These are phyloP conservation scores for Pissodes strobi DNA, from an alignment of 1,140 invertebrate species.

Conservation along the genomic window DNA sequence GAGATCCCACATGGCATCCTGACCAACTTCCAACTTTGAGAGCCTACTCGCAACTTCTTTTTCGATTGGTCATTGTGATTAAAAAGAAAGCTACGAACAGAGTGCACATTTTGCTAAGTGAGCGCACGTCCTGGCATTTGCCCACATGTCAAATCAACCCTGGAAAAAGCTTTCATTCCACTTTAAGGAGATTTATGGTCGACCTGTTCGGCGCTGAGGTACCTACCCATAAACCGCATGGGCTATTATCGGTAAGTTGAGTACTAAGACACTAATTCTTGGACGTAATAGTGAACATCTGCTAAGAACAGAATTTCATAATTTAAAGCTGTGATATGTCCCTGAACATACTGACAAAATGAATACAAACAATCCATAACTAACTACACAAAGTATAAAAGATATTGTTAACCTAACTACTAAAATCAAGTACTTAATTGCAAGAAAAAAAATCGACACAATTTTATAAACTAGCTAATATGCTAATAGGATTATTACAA, in stretches of 20 bases:
- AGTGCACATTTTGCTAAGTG: conserved; percentile 81
- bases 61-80: conserved; percentile 79
- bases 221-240: conserved; percentile 82
- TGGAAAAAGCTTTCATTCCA: conserved; percentile 81
- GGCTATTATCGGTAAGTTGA: conserved; percentile 69
- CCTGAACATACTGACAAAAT: too few relatives aligned
- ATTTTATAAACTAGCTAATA: too few relatives aligned
- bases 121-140: conserved; percentile 79
- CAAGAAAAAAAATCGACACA: too few relatives aligned
- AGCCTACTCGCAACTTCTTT: conserved; percentile 71
- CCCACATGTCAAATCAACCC: conserved; percentile 89
- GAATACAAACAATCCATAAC: too few relatives aligned
- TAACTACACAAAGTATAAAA: too few relatives aligned
- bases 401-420: too few relatives aligned
- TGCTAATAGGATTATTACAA: too few relatives aligned
- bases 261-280: too few relatives aligned
- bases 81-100: conserved; percentile 83
- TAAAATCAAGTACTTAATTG: too few relatives aligned
- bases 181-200: conserved; percentile 86
- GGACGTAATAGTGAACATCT: too few relatives aligned
- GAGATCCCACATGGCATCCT: conserved; percentile 67
- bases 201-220: conserved; percentile 88
- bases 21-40: conserved; percentile 70
- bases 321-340: too few relatives aligned
- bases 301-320: too few relatives aligned